These are phyloP conservation scores for Xanthia togata DNA, from an alignment of 2,888 invertebrate species.

Conservation along the genomic window DNA sequence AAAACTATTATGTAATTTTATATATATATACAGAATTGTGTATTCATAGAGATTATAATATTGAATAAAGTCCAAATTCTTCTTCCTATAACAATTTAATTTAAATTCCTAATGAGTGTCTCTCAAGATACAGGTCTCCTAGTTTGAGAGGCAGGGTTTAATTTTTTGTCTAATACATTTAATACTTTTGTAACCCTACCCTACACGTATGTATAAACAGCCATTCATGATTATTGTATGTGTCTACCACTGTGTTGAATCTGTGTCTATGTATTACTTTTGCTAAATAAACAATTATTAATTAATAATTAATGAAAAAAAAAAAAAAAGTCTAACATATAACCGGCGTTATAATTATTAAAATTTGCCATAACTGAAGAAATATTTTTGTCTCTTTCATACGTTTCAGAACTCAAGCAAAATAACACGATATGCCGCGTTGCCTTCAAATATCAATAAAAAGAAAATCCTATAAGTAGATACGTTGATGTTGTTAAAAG, in stretches of 20 bases:
- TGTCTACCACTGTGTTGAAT: no score
- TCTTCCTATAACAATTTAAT: not conserved
- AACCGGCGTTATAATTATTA: not conserved
- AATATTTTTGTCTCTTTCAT: not conserved
- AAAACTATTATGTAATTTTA: not conserved
- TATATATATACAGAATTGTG: not conserved
- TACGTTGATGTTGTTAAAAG: not conserved
- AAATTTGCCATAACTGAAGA: not conserved
- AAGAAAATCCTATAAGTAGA: constrained; percentile 10
- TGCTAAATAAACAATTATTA: no score
- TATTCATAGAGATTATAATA: not conserved
- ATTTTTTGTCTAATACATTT: no score
- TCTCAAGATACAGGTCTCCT: no score
- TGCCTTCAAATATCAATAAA: constrained; percentile 39
- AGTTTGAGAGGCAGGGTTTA: no score
- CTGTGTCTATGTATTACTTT: no score
- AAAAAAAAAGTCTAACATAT: no score
- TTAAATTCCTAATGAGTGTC: not conserved
- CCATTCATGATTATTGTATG: no score
- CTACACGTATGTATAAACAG: no score
- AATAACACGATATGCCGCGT: constrained; percentile 7
- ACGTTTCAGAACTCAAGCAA: not conserved
- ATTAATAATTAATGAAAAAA: no score
- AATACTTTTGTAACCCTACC: no score
- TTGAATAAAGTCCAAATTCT: not conserved